Base-by-base conservation (phyloP, 2,888 invertebrate species). In the Drosophila hamatofila region DNA sequence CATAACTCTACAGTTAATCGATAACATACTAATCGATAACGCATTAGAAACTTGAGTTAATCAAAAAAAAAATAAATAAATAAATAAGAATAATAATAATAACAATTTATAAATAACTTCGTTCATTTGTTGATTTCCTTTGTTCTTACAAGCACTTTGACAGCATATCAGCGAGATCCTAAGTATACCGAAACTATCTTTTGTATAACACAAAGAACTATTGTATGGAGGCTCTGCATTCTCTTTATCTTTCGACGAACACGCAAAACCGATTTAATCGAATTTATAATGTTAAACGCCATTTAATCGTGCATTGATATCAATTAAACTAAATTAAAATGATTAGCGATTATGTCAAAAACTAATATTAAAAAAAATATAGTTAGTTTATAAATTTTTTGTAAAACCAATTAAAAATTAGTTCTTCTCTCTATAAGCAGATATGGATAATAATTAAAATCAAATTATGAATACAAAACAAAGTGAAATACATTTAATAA, bases 281-380 rank as follows among this genome's bases (percentile, higher is more conserved):
- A 91, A 90, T 91, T 90, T 90, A 90, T 90, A 90, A 85, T 90
- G 87, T 90, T 88, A 88, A 87, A 80, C 74, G 80, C 72, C 80
- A 88, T 75, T 81, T 79, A 81, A 80, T 78, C 75, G 73, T 80
- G 78, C 74, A 86, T 79, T 63, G 74, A 81, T 81, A 87, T 81
- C 89, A 87, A 83, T 87, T 85, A 80, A 80, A 75, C 81, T 81
- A 72, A 78, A 81, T 67, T 83, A 77, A 75, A 78, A 81, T 67
- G 69, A 88, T 88, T 85, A 88, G 73, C 71, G 79, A 72, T 71
- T 81, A 79, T 75, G 81, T 75, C 72, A 72, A 60, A 69, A 67
- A 18, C 48, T 48, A 30, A 48, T 18, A 30, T 18, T 48, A 30
- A 18, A 48, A 46, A 5, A 33, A 21, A 18, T 60, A 68, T 87